Conservation (phyloP, 2,888 invertebrate species). For the Polyploca ridens region DNA sequence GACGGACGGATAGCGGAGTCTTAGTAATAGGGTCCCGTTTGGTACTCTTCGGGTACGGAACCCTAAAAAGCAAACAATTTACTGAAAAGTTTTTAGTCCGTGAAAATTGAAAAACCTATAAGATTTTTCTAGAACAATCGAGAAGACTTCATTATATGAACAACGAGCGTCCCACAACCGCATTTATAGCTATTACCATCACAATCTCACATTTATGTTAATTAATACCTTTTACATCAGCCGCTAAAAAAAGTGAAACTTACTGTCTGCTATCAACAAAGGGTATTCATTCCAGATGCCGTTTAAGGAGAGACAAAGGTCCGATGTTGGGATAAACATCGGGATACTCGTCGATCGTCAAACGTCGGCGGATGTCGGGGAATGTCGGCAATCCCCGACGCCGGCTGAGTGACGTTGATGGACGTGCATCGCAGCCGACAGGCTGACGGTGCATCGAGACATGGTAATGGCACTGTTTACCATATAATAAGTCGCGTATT, state of each 20-base stretch:
- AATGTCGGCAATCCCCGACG: constrained; percentile 51
- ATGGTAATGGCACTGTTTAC: constrained; percentile 80
- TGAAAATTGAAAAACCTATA: background rate
- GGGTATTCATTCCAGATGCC: constrained; percentile 69
- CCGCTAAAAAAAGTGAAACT: constrained; percentile 50
- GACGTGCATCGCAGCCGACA: constrained; percentile 65
- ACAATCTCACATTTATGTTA: constrained; percentile 63
- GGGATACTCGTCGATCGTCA: constrained; percentile 61
- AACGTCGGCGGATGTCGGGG: constrained; percentile 62
- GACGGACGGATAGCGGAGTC: no score
- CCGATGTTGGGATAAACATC: constrained; percentile 70
- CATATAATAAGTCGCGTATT: constrained; percentile 78
- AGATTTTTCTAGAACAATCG: constrained; percentile 4
- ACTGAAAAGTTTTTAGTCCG: background rate
- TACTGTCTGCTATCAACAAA: constrained; percentile 65
- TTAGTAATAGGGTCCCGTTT: no score
- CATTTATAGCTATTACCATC: constrained; percentile 41
- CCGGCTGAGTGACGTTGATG: constrained; percentile 74
- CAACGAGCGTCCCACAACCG: constrained; percentile 26
- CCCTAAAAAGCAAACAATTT: no score
- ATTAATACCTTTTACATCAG: constrained; percentile 63
- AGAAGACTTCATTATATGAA: constrained; percentile 34
- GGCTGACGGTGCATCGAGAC: constrained; percentile 62
- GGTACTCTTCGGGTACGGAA: no score
- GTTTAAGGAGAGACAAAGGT: constrained; percentile 78